phyloP scores from a whole-genome alignment of 1,140 invertebrate species.

The Psix sp. region DNA sequence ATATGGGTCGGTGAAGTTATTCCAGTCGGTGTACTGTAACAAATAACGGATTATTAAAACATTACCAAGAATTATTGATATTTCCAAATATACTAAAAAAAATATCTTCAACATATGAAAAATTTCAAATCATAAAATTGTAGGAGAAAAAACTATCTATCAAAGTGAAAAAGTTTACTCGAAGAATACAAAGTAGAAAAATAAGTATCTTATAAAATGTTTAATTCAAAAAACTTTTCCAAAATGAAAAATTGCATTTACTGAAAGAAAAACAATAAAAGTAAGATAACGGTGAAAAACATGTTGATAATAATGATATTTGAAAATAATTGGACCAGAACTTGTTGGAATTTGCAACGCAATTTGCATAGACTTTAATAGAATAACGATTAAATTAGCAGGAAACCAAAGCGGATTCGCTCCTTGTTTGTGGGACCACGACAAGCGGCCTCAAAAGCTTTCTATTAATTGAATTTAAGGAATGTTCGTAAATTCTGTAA shows the following conservation, averaged over 20 bases:
- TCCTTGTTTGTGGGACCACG: slow-evolving; percentile 8
- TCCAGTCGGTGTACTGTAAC: slow-evolving; percentile 94
- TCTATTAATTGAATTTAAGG: slow-evolving; percentile 29
- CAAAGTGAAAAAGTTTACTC: too few relatives aligned
- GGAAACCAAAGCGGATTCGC: slow-evolving; percentile 20
- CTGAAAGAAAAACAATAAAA: too few relatives aligned
- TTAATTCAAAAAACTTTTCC: too few relatives aligned
- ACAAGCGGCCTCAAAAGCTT: slow-evolving; percentile 21
- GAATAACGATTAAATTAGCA: slow-evolving; percentile 28
- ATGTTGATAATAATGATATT: background rate
- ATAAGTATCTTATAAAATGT: too few relatives aligned
- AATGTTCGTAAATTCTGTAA: slow-evolving; percentile 13
- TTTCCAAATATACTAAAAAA: too few relatives aligned
- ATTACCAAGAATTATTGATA: background rate
- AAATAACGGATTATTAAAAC: slow-evolving; percentile 15
- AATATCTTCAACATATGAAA: too few relatives aligned
- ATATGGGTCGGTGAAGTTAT: slow-evolving; percentile 86
- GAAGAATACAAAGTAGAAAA: too few relatives aligned
- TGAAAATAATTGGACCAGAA: too few relatives aligned
- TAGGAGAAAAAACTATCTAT: too few relatives aligned
- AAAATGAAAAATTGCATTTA: too few relatives aligned
- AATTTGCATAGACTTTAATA: slow-evolving; percentile 3
- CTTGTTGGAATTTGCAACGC: slow-evolving; percentile 3
- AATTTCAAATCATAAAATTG: too few relatives aligned
- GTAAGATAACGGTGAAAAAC: too few relatives aligned